A percentile compares a stretch with the other conserved stretches of the same genome.
Conservation (phyloP, 2,888 invertebrate species). For the Lamellibrachia satsuma region DNA sequence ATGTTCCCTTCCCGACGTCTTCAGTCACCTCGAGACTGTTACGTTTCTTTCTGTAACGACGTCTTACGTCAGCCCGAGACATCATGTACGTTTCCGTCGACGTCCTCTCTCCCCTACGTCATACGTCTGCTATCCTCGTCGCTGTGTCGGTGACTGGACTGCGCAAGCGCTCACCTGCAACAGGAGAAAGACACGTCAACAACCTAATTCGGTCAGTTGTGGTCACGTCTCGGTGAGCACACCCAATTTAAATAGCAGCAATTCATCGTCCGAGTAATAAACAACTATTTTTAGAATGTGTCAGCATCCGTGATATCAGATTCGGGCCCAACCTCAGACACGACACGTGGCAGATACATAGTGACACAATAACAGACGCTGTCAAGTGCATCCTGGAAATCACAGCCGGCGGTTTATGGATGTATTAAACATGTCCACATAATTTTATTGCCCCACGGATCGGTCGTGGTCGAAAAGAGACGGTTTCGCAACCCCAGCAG, state of each 20-base stretch:
- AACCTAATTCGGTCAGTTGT: background rate
- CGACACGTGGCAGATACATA: background rate
- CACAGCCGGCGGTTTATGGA: background rate
- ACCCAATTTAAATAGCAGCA: background rate
- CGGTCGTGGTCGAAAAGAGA: background rate
- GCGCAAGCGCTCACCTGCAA: background rate
- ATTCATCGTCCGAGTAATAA: background rate
- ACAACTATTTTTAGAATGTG: background rate
- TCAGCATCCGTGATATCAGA: background rate
- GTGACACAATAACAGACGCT: background rate
- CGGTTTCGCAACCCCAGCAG: background rate
- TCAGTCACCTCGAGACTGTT: background rate
- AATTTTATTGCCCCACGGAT: background rate
- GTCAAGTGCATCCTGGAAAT: background rate
- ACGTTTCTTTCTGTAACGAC: background rate
- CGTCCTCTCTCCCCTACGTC: background rate
- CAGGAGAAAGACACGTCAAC: background rate
- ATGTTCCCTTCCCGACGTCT: background rate
- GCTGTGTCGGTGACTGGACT: background rate
- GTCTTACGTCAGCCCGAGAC: background rate
- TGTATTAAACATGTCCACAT: background rate
- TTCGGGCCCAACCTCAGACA: background rate
- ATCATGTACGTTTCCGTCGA: background rate
- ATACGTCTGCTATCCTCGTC: constrained; percentile 1
- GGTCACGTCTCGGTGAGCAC: background rate